Conservation (phyloP, 2,888 invertebrate species). For the Tribolium freemani region DNA sequence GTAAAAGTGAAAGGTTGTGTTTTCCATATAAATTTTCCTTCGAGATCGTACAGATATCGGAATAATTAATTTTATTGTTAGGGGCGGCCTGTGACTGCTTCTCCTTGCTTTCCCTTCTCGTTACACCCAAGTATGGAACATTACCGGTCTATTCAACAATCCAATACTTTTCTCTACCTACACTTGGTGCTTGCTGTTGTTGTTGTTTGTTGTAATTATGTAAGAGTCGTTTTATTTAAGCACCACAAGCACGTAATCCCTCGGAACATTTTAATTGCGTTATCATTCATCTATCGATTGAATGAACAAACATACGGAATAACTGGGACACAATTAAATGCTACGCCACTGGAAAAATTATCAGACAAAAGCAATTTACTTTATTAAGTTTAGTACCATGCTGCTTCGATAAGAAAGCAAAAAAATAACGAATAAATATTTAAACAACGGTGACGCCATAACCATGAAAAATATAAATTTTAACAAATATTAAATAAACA, state of each 20-base stretch:
- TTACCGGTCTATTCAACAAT: slow-evolving; percentile 8
- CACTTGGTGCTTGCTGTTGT: slow-evolving; percentile 1
- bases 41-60: not conserved
- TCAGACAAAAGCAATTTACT: no score
- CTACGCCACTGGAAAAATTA: no score
- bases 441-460: not conserved
- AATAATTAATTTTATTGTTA: slow-evolving; percentile 6
- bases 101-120: slow-evolving; percentile 14
- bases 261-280: slow-evolving; percentile 18
- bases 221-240: slow-evolving; percentile 4
- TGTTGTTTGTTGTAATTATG: slow-evolving; percentile 2
- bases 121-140: slow-evolving; percentile 15
- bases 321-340: slow-evolving; percentile 2
- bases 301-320: slow-evolving; percentile 1
- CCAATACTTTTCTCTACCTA: slow-evolving; percentile 15
- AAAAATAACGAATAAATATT: not conserved
- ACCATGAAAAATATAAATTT: not conserved
- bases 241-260: slow-evolving; percentile 18
- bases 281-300: slow-evolving; percentile 3
- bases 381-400: no score
- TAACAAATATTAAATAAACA: not conserved
- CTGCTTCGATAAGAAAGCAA: not conserved
- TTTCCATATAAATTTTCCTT: slow-evolving; percentile 4
- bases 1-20: slow-evolving; percentile 18
- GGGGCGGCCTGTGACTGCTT: slow-evolving; percentile 1